Evolutionary conservation across 2,888 invertebrate species (phyloP).

Genomic region (Lasioglossum morio): DNA sequence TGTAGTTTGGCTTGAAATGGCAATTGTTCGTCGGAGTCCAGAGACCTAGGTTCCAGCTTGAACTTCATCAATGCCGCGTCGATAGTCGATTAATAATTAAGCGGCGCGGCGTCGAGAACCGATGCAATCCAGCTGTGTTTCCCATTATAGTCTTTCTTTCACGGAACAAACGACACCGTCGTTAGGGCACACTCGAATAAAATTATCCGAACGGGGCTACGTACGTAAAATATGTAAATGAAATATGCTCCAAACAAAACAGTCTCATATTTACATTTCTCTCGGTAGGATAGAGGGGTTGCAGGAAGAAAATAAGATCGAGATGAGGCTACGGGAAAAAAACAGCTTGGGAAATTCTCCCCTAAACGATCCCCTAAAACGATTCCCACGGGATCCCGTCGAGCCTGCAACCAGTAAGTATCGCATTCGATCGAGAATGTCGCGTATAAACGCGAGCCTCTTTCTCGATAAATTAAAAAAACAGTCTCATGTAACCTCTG

Average conservation of each 20-base stretch:
- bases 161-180: neutral
- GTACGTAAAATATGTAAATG: too few species aligned
- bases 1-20: constrained; percentile 8
- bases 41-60: neutral
- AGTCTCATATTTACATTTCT: neutral
- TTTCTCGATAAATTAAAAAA: neutral
- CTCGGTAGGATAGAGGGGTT: neutral
- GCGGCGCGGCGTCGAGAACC: neutral
- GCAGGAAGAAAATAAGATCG: neutral
- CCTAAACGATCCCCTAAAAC: constrained; percentile 6
- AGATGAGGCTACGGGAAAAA: neutral
- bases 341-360: neutral
- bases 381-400: neutral
- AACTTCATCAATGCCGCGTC: constrained; percentile 36
- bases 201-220: neutral
- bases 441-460: neutral
- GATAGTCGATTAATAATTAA: constrained; percentile 44
- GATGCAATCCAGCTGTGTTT: neutral
- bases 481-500: neutral
- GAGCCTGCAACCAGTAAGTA: neutral
- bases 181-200: neutral
- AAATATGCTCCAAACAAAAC: neutral
- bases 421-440: neutral
- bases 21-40: constrained; percentile 7
- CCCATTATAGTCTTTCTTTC: neutral